Evolutionary conservation across 2,888 invertebrate species (phyloP), one percentile per base, ranked within the genome.

Genomic region (Leptothorax acervorum): DNA sequence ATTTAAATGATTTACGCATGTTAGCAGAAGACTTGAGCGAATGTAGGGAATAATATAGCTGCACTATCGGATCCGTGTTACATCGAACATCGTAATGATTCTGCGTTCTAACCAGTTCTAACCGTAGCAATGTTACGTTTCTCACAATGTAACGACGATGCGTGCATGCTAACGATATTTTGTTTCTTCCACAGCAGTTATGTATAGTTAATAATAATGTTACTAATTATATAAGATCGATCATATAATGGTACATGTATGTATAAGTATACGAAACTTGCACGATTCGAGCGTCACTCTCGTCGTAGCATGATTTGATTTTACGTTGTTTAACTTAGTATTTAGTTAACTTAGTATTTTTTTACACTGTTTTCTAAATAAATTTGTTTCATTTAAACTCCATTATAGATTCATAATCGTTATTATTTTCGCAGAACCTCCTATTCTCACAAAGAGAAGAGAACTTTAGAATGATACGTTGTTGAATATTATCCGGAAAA

Each of bases 181-280:
- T 4, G 70, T 79, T 79, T 82, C 87, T 86, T 73, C 55, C 73
- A 55, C 31, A 71, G 28, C 85, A 87, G 82, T 86, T 85, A 81
- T 78, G 63, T 88, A 84, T 82, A 75, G 57, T 73, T 82, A 51
- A 62, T 84, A 82, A 55, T 83, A 78, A 66, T 83, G 74, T 81
- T 86, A 81, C 62, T 88, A 85, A 75, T 82, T 88, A 84, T 68
- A 35, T 82, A 83, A 85, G 74, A 42, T 81, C 83, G 12, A 66
- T 53, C 31, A 28, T 66, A 53, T 45, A 57, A 12, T n/a, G 63
- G 39, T 63, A 63, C 35, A 68, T 62, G 39, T 70, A 60, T 74
- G 28, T 63, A 76, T 79, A 70, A 79, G 45, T 60, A 79, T 63
- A 75, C 39, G 28, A 78, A 68, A 42, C 51, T 70, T 70, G 42